Conservation (phyloP, 2,113 vertebrate genomes). For the Calidris pygmaea region DNA sequence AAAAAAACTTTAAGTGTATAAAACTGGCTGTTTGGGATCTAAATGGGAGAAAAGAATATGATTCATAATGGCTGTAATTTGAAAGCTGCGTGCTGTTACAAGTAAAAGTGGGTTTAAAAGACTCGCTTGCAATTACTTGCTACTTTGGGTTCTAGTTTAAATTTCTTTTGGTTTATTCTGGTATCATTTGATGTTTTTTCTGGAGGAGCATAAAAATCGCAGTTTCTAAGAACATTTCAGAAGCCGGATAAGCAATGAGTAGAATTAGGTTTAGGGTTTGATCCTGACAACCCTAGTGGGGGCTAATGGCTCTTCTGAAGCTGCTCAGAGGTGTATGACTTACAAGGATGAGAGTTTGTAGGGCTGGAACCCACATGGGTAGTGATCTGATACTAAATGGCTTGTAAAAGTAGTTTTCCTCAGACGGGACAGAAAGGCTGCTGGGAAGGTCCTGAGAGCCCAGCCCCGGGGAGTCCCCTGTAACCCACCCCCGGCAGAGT, state of each 20-base stretch:
- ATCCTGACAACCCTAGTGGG: not conserved
- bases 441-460: not conserved
- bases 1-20: constrained; percentile 8
- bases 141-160: constrained; percentile 3
- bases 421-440: not conserved
- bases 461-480: not conserved
- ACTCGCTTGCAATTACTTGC: not conserved
- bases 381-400: not conserved
- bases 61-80: constrained; percentile 38
- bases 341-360: not conserved
- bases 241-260: not conserved
- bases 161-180: not conserved
- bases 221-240: not conserved
- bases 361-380: not conserved
- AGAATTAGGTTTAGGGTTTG: not conserved
- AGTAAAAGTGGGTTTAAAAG: constrained; percentile 1
- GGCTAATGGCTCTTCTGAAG: not conserved
- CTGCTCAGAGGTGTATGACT: not conserved
- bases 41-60: constrained; percentile 21
- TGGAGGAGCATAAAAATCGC: not conserved
- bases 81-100: not conserved
- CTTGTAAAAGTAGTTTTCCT: not conserved
- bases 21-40: constrained; percentile 34
- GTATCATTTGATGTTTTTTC: not conserved
- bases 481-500: fast-evolving